Percentiles rank a stretch among this genome's conserved stretches.
Conservation (phyloP, 2,797 vertebrate genomes). For the Centroberyx gerrardi region DNA sequence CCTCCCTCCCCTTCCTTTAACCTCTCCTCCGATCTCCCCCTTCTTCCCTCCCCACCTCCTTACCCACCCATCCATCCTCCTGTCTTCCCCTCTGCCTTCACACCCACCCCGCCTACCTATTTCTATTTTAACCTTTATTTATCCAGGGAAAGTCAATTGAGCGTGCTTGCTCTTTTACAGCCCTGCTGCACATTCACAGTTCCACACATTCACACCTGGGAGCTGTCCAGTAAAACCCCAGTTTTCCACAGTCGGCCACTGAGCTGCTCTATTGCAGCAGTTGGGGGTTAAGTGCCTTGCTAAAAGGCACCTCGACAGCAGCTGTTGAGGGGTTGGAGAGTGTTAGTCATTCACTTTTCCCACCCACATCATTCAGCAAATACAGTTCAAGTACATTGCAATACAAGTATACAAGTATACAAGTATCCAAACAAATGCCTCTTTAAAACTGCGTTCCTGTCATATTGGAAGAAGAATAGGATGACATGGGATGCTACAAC, state of each 20-base stretch:
- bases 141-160: too few relatives aligned
- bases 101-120: background rate
- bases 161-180: too few relatives aligned
- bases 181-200: background rate
- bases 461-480: too few relatives aligned
- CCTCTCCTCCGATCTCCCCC: background rate
- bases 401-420: background rate
- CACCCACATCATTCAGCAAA: constrained; percentile 55
- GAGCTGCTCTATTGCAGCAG: constrained; percentile 7
- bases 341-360: constrained; percentile 39
- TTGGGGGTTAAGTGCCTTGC: constrained; percentile 8
- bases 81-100: background rate
- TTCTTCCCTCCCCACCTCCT: background rate
- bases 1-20: background rate
- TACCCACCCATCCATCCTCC: background rate
- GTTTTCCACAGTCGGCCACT: background rate
- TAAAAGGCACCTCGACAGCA: constrained; percentile 47
- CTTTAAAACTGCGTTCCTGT: constrained; percentile 15
- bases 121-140: too few relatives aligned
- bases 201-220: background rate
- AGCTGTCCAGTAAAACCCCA: background rate
- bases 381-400: constrained; percentile 34
- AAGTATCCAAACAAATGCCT: constrained; percentile 50
- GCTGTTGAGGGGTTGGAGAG: constrained; percentile 48
- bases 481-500: too few relatives aligned